A percentile compares a stretch with the other conserved stretches of the same genome.
phyloP scores from a whole-genome alignment of 2,888 invertebrate genomes.

The Nyleta sp. region DNA sequence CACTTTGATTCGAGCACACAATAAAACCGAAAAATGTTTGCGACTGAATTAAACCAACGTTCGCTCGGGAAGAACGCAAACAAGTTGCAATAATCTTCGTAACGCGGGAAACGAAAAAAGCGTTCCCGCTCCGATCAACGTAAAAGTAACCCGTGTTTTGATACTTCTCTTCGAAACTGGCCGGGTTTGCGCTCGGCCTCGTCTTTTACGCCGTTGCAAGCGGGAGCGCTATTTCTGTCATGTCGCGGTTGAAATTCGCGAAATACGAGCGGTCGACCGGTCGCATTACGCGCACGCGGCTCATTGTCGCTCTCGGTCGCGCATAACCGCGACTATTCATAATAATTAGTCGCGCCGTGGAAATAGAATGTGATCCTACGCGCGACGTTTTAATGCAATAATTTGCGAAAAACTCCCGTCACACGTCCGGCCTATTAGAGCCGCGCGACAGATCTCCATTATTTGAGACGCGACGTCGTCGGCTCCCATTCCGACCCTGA shows the following conservation, averaged over 20 bases:
- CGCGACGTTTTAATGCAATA: constrained; percentile 58
- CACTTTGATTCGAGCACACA: too few species aligned
- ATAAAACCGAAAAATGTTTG: too few species aligned
- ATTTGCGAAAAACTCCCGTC: constrained; percentile 53
- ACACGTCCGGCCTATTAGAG: constrained; percentile 42
- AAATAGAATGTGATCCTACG: constrained; percentile 70
- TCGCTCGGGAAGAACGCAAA: too few species aligned
- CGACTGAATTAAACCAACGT: too few species aligned
- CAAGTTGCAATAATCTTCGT: too few species aligned
- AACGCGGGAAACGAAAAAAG: too few species aligned
- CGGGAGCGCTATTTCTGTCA: constrained; percentile 61
- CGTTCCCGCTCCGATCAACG: too few species aligned
- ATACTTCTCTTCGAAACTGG: constrained; percentile 17
- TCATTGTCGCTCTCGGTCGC: constrained; percentile 65
- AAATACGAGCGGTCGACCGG: constrained; percentile 55
- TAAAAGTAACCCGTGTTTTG: constrained; percentile 1
- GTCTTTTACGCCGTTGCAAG: constrained; percentile 52
- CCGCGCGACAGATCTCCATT: constrained; percentile 54
- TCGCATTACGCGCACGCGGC: constrained; percentile 61
- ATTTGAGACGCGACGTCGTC: constrained; percentile 47
- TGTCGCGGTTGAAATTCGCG: constrained; percentile 64
- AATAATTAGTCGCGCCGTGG: constrained; percentile 75
- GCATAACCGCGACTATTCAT: constrained; percentile 70
- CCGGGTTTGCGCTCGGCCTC: constrained; percentile 18
- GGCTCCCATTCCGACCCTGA: constrained; percentile 18